Evolutionary conservation across 2,113 vertebrate genomes (phyloP), one percentile per base, ranked within the genome.

Genomic region (Gymnobelideus leadbeateri): DNA sequence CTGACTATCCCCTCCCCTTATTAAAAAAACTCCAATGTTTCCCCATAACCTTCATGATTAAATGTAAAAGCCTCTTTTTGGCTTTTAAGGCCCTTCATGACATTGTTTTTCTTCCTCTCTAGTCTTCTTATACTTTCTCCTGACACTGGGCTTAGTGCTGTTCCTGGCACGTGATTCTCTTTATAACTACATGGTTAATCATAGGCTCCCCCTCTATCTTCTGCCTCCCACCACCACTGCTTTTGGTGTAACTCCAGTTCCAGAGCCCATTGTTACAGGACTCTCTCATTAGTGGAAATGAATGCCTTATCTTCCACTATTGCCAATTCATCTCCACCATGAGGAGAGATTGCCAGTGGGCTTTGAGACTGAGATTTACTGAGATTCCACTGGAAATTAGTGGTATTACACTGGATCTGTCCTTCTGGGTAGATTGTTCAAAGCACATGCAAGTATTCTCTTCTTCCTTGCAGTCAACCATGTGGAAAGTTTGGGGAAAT

Each of bases 151-250:
- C 61, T 68, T 37, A 9, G 3, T 31, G 26, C 11, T 61, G 28
- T 31, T 61, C 10, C 11, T 57, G 28, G 55, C 26, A 57, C 8
- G 3, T 28, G 26, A 57, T 25, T 31, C 10, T 61, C 10, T 61
- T 31, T 10, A 68, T 11, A 37, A 14, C 3, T 68, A 1, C 31
- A 37, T 68, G 31, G 12, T 37, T 16, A 68, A 68, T 4, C 61
- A 68, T 9, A 37, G 11, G 10, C 2, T 37, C 0, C 11, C 10
- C 11, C 2, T 37, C 0, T 3, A 2, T 10, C 3, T 31, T 57
- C 31, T 14, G 47, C 47, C 14, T 0, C 51, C 51, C 51, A 2
- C 52, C 52, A 52, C 52, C 12, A 57, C 25, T 28, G 8, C 9
- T 57, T 57, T 57, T 16, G 28, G 31, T 68, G 12, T 68, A 68